Base-by-base conservation (phyloP, 2,797 vertebrate species). In the Ataeniobius toweri region DNA sequence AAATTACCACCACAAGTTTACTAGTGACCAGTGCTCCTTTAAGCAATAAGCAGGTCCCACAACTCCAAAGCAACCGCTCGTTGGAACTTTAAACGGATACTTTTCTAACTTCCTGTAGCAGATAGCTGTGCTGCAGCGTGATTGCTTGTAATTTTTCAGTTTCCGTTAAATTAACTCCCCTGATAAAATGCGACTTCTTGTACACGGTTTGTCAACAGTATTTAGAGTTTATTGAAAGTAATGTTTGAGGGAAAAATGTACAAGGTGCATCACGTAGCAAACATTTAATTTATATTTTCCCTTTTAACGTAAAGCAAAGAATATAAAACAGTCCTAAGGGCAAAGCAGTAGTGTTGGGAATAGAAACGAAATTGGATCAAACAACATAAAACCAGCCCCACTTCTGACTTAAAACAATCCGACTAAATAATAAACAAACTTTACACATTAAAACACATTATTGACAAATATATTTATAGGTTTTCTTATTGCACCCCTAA, bases 271-370 rank as follows among this genome's bases (percentile, higher is more conserved):
- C 0, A 80, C 28, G 63, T 85, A 87, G 86, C 78, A 89, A 88
- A 91, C 83, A 80, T 90, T 94, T 93, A 91, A 93, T 93, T 93
- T 85, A 0, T 80, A 80, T 77, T 88, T 80, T 10, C 1, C 8
- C 13, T 20, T 39, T 81, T 81, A 81, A 14, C 18, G 72, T 8
- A 10, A 24, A 59, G 14, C 71, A 39, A 81, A 79, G 41, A 55
- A 79, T 2, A 83, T 80, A 77, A 86, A 89, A 88, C n/a, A n/a
- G 53, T 20, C 3, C 74, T 1, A 0, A 39, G 28, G 18, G 65
- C 56, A 39, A 86, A 83, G 7, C 12, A 75, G 74, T 82, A 86
- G 80, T 87, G 80, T 84, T 26, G 36, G 70, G 55, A 65, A 71
- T 18, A 50, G 6, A 73, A 7, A 16, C 0, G 18, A 79, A n/a